Evolutionary conservation across 2,113 vertebrate species (phyloP).

Genomic region (Cyrtonyx montezumae): DNA sequence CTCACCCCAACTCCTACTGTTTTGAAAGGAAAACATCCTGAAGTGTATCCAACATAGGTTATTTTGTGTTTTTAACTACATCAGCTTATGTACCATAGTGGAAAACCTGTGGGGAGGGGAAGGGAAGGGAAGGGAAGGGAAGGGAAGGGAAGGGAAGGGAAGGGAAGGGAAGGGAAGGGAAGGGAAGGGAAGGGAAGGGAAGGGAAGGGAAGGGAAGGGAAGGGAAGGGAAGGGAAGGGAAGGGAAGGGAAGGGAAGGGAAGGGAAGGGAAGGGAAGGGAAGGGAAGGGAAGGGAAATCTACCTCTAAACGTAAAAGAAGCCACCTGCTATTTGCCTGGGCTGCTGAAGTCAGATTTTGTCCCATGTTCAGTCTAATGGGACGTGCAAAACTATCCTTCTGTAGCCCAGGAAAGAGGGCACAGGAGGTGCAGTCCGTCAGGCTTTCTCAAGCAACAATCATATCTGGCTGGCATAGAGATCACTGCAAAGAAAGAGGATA

Average conservation of each 20-base stretch:
- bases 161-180: no score
- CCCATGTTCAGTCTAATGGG: neutral
- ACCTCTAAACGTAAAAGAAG: neutral
- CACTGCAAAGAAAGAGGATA: neutral
- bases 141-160: no score
- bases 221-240: no score
- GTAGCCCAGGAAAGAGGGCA: neutral
- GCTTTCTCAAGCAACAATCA: neutral
- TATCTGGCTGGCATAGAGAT: neutral
- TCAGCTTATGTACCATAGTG: neutral
- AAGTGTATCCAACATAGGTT: neutral
- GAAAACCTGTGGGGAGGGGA: neutral
- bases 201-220: no score
- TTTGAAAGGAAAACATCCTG: rapidly evolving
- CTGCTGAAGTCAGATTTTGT: neutral
- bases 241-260: no score
- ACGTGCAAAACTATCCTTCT: neutral
- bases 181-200: no score
- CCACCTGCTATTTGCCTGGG: neutral
- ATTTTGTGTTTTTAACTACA: neutral
- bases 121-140: no score
- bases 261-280: no score
- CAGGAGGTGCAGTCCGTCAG: neutral
- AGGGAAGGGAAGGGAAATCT: no score
- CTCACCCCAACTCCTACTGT: neutral